Base-by-base conservation (phyloP, 64 coral and sea anemone genomes). In the Pachyseris speciosa region DNA sequence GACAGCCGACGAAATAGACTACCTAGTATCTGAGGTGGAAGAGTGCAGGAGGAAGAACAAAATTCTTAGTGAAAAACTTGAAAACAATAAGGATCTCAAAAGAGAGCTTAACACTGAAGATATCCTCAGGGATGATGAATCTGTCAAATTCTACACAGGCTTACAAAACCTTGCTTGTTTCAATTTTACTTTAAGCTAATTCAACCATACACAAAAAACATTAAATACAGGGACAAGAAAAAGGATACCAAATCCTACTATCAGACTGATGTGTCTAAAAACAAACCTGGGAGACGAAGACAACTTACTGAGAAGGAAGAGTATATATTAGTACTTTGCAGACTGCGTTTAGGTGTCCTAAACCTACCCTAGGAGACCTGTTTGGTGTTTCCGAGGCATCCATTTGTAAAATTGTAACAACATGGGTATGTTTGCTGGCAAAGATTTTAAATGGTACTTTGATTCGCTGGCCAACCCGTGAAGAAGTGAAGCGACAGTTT, bases 191-290 rank as follows among this genome's bases (percentile, higher is more conserved):
- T 40, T 61, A 25, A 27, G 34, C 65, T 86, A 55, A 57, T 88
- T 43, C 26, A 88, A 72, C 29, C 68, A 12, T 60, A 74, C 51
- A 58, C 85, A 65, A 39, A 88, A 72, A 88, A 74, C 7, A 73
- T 74, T 20, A 87, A 87, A 74, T 74, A 58, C 30, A 57, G 85
- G 85, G 69, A 74, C 47, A 88, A 88, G n/a, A 85, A 74, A 57
- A 88, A 75, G 37, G 34, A 50, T 15, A 49, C n/a, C 9, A 74
- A 88, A 30, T 88, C 86, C 27, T 44, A 19, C 55, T 77, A 90
- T 51, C 87, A 90, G 66, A 68, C 16, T 49, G 72, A 78, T 32
- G n/a, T 25, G 37, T 33, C 87, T 20, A 90, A 90, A 78, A 49
- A 20, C 1, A 80, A 90, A 49, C 74, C 87, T 48, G 87, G 74